These are phyloP conservation scores for Cryptoblepharus egeriae DNA, from an alignment of 2,797 vertebrate genomes.

Conservation along the genomic window DNA sequence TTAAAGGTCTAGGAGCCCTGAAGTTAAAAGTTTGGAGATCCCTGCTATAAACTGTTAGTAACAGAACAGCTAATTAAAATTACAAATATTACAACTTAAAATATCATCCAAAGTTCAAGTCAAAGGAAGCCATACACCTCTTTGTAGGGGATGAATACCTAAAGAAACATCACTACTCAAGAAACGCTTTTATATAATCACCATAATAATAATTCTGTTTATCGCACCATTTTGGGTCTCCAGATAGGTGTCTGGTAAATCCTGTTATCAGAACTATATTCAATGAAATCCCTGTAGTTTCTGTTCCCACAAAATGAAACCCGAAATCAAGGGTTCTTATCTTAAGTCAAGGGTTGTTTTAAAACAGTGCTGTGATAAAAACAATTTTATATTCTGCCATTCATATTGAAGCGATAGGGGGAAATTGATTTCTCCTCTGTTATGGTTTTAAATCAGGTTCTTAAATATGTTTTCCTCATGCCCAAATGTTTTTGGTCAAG, in stretches of 20 bases:
- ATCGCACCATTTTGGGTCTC: not conserved
- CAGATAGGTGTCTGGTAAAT: not conserved
- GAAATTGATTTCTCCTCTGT: not conserved
- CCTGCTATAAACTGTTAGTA: no score
- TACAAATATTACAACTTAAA: not conserved
- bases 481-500: fast-evolving
- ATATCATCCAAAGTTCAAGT: not conserved
- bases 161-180: not conserved
- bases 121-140: not conserved
- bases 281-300: not conserved
- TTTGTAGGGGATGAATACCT: not conserved
- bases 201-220: not conserved
- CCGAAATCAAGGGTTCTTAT: not conserved
- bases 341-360: no score
- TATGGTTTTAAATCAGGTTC: not conserved
- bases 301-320: not conserved
- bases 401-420: not conserved
- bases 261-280: not conserved
- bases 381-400: not conserved
- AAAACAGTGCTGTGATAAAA: not conserved
- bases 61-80: not conserved
- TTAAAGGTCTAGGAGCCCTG: no score
- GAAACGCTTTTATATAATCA: not conserved
- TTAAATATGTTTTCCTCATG: not conserved
- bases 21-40: no score